These are phyloP conservation scores for Vimba vimba DNA, from an alignment of 2,113 vertebrate species.

Conservation along the genomic window DNA sequence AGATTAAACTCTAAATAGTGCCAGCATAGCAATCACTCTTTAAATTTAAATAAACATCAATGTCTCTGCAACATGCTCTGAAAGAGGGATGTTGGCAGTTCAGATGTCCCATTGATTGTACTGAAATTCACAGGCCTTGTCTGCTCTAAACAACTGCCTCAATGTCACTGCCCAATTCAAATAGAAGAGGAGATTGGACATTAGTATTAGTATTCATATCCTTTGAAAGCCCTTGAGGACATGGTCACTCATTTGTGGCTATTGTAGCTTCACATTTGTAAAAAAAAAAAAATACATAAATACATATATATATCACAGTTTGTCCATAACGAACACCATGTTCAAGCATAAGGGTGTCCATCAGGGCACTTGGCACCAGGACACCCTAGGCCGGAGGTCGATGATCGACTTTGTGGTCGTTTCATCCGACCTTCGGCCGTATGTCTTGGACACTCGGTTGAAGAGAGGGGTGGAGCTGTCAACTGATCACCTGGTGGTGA, in stretches of 20 bases:
- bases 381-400: too few relatives aligned
- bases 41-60: conserved; percentile 18
- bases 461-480: too few relatives aligned
- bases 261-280: background rate
- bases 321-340: too few relatives aligned
- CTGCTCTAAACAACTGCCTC: conserved; percentile 3
- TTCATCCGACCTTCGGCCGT: too few relatives aligned
- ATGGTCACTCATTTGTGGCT: background rate
- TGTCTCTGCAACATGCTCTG: background rate
- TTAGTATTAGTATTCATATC: background rate
- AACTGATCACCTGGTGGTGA: too few relatives aligned
- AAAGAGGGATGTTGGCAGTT: conserved; percentile 35
- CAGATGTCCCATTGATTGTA: conserved; percentile 26
- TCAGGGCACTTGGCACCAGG: too few relatives aligned
- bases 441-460: too few relatives aligned
- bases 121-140: conserved; percentile 24
- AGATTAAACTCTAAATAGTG: conserved; percentile 9
- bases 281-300: too few relatives aligned
- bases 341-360: too few relatives aligned
- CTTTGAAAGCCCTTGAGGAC: conserved; percentile 1
- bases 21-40: conserved; percentile 7
- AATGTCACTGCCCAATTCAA: background rate
- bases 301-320: too few relatives aligned
- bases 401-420: too few relatives aligned
- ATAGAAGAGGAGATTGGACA: background rate